Percentiles rank a stretch among this genome's conserved stretches.
These are phyloP conservation scores for Meda fulgida DNA, from an alignment of 2,797 vertebrate species.

Conservation along the genomic window DNA sequence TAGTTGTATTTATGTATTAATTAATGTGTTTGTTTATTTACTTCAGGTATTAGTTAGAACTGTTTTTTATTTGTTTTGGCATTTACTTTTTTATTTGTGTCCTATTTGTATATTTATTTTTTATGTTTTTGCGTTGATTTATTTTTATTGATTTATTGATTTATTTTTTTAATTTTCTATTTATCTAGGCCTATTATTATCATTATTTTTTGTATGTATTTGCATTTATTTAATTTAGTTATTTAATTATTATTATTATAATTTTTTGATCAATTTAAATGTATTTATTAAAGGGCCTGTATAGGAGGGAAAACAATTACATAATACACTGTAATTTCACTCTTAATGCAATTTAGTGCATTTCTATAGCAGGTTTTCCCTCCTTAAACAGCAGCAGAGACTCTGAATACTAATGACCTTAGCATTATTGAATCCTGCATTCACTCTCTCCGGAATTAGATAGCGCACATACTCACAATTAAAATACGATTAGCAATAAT, in stretches of 20 bases:
- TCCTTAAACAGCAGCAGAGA: neutral
- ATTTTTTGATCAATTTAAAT: too few relatives aligned
- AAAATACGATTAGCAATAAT: constrained; percentile 50
- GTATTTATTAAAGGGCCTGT: neutral
- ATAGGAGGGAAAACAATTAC: neutral
- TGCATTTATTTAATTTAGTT: neutral
- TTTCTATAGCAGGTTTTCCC: neutral
- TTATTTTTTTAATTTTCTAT: too few relatives aligned
- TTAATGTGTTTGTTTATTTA: too few relatives aligned
- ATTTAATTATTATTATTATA: too few relatives aligned
- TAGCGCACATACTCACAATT: constrained; percentile 45
- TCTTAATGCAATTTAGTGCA: neutral
- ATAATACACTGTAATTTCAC: neutral
- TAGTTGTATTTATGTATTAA: too few relatives aligned
- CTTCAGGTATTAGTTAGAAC: too few relatives aligned
- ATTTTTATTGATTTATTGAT: too few relatives aligned
- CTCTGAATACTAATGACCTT: constrained; percentile 16
- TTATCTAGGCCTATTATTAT: too few relatives aligned
- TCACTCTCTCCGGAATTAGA: constrained; percentile 24
- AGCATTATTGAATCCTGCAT: constrained; percentile 2
- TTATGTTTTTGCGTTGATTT: too few relatives aligned
- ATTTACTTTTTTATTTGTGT: too few relatives aligned
- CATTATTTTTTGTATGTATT: neutral
- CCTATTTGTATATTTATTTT: too few relatives aligned
- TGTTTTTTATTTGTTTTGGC: too few relatives aligned